These are phyloP conservation scores for Masnerella sp. DNA, from an alignment of 2,888 invertebrate species.

Conservation along the genomic window DNA sequence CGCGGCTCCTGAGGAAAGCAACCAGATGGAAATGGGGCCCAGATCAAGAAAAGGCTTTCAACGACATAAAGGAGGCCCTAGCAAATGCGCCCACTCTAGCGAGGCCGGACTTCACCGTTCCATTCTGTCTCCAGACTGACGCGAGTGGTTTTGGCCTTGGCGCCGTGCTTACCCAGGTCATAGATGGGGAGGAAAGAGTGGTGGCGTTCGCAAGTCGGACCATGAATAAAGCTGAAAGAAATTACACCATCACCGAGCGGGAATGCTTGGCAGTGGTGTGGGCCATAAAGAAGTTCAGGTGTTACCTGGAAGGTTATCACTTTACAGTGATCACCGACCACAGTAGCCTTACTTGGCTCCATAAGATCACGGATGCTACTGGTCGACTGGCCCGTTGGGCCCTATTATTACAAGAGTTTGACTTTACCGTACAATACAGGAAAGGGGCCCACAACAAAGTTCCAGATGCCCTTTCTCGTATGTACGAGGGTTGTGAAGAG, in stretches of 20 bases:
- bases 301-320: constrained; percentile 45
- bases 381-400: background rate
- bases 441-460: background rate
- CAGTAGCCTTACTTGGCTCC: constrained; percentile 60
- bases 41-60: background rate
- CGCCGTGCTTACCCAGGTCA: constrained; percentile 58
- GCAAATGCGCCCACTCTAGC: background rate
- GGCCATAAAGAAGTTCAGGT: constrained; percentile 16
- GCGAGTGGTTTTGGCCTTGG: too few species aligned
- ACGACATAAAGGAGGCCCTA: background rate
- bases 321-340: too few species aligned
- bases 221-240: constrained; percentile 51
- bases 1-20: background rate
- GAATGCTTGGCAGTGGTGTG: constrained; percentile 64
- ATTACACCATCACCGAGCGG: constrained; percentile 60
- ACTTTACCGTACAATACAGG: background rate
- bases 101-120: background rate
- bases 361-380: constrained; percentile 11
- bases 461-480: background rate
- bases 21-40: too few species aligned
- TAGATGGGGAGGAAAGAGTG: constrained; percentile 49
- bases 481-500: background rate
- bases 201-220: constrained; percentile 63
- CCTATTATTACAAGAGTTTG: background rate
- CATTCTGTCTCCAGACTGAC: constrained; percentile 2